Percentiles rank a stretch among this genome's conserved stretches.
These are phyloP conservation scores for Chaetodon trifascialis DNA, from an alignment of 2,113 vertebrate species.

Conservation along the genomic window DNA sequence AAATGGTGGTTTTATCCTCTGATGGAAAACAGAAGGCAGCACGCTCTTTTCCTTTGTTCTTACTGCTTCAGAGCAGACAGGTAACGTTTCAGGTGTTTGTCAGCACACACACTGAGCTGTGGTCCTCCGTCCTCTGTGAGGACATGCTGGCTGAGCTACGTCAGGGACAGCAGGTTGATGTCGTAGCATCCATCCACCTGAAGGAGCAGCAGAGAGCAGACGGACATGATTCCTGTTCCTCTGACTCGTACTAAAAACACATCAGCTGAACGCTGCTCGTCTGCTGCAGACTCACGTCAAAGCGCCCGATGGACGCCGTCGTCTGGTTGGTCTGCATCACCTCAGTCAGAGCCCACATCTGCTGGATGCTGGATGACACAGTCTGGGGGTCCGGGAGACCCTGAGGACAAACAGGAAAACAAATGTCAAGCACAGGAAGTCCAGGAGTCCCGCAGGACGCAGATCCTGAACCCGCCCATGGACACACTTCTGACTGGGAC, in stretches of 20 bases:
- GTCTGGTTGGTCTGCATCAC: slow-evolving; percentile 93
- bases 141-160: slow-evolving; percentile 66
- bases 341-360: slow-evolving; percentile 97
- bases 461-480: neutral
- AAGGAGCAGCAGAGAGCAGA: slow-evolving; percentile 39
- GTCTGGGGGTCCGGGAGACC: slow-evolving; percentile 90
- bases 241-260: too few relatives aligned
- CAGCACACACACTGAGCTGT: neutral
- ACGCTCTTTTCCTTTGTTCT: neutral
- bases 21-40: neutral
- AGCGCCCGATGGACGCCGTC: slow-evolving; percentile 91
- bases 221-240: neutral
- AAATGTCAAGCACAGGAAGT: neutral
- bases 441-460: too few relatives aligned
- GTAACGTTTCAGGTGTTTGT: neutral
- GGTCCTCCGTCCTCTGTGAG: neutral
- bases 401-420: slow-evolving; percentile 69
- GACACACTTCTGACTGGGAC: neutral
- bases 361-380: slow-evolving; percentile 94
- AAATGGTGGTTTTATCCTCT: neutral
- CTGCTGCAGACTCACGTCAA: slow-evolving; percentile 89
- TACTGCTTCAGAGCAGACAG: neutral
- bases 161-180: slow-evolving; percentile 92
- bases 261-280: too few relatives aligned
- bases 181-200: slow-evolving; percentile 98